A percentile compares a stretch with the other conserved stretches of the same genome.
phyloP scores from a whole-genome alignment of 1,140 invertebrate species.

The Stegodyphus dumicola region DNA sequence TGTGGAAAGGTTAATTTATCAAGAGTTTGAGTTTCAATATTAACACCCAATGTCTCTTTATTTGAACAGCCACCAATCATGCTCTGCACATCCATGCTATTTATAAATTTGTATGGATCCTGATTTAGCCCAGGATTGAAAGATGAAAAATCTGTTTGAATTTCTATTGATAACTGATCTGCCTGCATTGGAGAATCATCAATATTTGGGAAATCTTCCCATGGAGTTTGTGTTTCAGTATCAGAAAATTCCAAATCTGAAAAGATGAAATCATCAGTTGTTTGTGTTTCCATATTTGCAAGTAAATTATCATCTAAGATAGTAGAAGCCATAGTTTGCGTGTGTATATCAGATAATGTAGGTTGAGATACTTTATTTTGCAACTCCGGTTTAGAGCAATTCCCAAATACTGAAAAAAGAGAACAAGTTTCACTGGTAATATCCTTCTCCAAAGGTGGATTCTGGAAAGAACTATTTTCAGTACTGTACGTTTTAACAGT shows the following conservation, averaged over 20 bases:
- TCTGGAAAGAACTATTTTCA: background rate
- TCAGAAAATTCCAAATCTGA: conserved; percentile 61
- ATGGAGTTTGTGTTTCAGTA: conserved; percentile 62
- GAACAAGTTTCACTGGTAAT: background rate
- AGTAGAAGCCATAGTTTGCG: conserved; percentile 32
- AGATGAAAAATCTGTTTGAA: conserved; percentile 52
- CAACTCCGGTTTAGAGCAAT: background rate
- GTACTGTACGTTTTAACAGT: background rate
- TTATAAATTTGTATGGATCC: conserved; percentile 37
- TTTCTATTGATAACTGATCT: conserved; percentile 55
- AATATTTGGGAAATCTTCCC: conserved; percentile 57
- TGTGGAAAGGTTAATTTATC: conserved; percentile 21
- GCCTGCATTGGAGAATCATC: conserved; percentile 29
- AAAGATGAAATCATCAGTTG: conserved; percentile 56
- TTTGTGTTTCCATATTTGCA: conserved; percentile 60
- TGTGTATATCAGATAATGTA: conserved; percentile 41
- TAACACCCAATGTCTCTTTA: background rate
- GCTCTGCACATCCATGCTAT: conserved; percentile 3
- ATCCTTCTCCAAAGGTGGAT: background rate
- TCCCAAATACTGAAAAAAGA: conserved; percentile 17
- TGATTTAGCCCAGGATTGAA: background rate
- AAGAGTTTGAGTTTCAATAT: conserved; percentile 51
- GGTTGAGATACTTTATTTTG: background rate
- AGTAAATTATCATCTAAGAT: conserved; percentile 31
- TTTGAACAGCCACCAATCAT: conserved; percentile 23